Evolutionary conservation across 2,888 invertebrate genomes (phyloP), one percentile per base, ranked within the genome.

Genomic region (Lathronympha strigana): DNA sequence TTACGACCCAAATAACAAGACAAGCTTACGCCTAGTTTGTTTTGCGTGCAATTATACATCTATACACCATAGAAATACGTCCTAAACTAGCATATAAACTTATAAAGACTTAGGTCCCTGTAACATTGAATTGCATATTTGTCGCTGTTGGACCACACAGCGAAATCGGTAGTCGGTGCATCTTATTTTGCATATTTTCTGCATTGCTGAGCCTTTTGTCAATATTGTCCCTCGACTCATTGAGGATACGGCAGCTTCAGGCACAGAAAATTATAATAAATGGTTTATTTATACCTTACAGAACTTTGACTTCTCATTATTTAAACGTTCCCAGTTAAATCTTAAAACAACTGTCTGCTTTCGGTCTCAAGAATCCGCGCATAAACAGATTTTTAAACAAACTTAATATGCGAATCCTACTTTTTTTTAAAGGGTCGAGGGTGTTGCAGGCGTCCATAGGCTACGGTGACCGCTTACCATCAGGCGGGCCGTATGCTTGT

Each of bases 101-200:
- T 4, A 0, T 19, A 15, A 8, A 31, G 8, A 19, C 13, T 33
- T 33, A 19, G 5, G 19, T 19, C 31, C 17, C 11, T 31, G 13
- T 13, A 6, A 25, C 25, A 8, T 50, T 9, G 1, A n/a, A 9
- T 13, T 21, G 13, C 33, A 40, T 3, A 40, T 55, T 40, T 55
- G 25, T 28, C 38, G 17, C 17, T 25, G 28, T 73, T 74, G 74
- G 86, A 85, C 86, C 87, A 87, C 87, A 87, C 86, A 72, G 76
- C 71, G 31, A 80, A 81, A 81, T 83, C 78, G 81, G 80, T 78
- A 76, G 81, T 73, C 73, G 71, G 73, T 68, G 76, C 76, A 74
- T 81, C 76, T 84, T 75, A 79, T 80, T 89, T 88, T 89, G 87
- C 88, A 89, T 89, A 88, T 88, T 88, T 88, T 85, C 84, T 85